phyloP scores from a whole-genome alignment of 2,113 vertebrate species.

The Nerophis ophidion region DNA sequence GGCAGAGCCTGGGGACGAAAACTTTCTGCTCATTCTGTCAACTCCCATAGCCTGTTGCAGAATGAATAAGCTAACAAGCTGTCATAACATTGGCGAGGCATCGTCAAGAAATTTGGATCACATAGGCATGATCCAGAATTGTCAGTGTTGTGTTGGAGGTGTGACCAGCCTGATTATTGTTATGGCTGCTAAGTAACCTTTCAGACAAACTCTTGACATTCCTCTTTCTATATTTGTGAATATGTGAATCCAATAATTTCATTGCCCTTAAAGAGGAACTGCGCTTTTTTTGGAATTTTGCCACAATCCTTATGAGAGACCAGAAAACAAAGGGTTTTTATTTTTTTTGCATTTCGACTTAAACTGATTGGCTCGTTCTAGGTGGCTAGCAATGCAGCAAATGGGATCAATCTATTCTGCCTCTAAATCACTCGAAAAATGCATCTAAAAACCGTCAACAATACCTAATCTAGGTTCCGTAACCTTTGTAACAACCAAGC shows the following conservation, averaged over 20 bases:
- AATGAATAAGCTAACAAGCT: conserved; percentile 53
- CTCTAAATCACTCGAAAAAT: too few species aligned
- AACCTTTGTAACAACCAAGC: too few species aligned
- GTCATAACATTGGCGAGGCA: conserved; percentile 53
- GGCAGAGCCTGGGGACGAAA: conserved; percentile 46
- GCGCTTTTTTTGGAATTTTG: too few species aligned
- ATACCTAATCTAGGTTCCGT: too few species aligned
- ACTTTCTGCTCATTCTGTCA: conserved; percentile 50
- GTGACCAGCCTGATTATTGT: conserved; percentile 14
- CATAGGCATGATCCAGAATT: conserved; percentile 19
- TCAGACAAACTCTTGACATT: conserved; percentile 14
- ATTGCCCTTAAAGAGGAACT: conserved; percentile 9
- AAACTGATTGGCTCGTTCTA: too few species aligned
- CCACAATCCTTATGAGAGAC: too few species aligned
- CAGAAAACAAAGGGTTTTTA: too few species aligned
- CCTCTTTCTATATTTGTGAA: conserved; percentile 6
- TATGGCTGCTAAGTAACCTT: conserved; percentile 22
- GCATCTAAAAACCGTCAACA: too few species aligned
- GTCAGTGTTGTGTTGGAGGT: conserved; percentile 21
- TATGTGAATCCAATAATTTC: conserved; percentile 36
- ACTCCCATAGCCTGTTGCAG: conserved; percentile 40
- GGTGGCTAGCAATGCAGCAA: too few species aligned
- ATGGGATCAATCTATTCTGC: too few species aligned
- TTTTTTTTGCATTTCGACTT: too few species aligned
- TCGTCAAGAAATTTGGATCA: conserved; percentile 41